Conservation (phyloP, 2,888 invertebrate species). For the Penaeus monodon region DNA sequence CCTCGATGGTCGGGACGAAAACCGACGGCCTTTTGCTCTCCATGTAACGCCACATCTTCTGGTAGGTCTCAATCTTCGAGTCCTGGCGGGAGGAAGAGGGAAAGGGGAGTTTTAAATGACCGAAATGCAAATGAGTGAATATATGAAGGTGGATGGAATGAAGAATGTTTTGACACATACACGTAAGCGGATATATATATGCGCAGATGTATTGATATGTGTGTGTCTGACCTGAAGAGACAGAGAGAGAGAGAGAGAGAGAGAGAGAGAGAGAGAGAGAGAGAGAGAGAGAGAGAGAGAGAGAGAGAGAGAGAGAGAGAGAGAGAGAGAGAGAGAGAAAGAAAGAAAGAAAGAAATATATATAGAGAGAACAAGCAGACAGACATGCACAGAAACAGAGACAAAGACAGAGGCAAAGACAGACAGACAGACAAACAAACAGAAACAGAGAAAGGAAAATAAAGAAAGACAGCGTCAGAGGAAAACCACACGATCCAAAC, state of each 20-base stretch:
- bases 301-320: neutral
- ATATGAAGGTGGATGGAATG: too few relatives aligned
- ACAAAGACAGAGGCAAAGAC: too few relatives aligned
- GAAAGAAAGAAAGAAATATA: neutral
- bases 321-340: neutral
- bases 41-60: conserved; percentile 97
- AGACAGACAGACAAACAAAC: neutral
- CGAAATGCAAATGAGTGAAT: too few relatives aligned
- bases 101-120: too few relatives aligned
- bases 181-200: too few relatives aligned
- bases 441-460: too few relatives aligned
- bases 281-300: neutral
- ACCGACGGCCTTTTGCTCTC: conserved; percentile 83
- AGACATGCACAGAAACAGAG: neutral
- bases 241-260: neutral
- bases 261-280: neutral
- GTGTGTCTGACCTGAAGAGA: neutral
- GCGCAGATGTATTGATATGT: too few relatives aligned
- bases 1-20: conserved; percentile 90
- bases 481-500: too few relatives aligned
- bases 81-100: conserved; percentile 30
- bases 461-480: too few relatives aligned
- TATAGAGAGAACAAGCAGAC: neutral
- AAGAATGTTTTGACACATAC: too few relatives aligned
- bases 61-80: conserved; percentile 89